A percentile compares a stretch with the other conserved stretches of the same genome.
These are phyloP conservation scores for Metacarcinus magister DNA, from an alignment of 2,888 invertebrate genomes.

Conservation along the genomic window DNA sequence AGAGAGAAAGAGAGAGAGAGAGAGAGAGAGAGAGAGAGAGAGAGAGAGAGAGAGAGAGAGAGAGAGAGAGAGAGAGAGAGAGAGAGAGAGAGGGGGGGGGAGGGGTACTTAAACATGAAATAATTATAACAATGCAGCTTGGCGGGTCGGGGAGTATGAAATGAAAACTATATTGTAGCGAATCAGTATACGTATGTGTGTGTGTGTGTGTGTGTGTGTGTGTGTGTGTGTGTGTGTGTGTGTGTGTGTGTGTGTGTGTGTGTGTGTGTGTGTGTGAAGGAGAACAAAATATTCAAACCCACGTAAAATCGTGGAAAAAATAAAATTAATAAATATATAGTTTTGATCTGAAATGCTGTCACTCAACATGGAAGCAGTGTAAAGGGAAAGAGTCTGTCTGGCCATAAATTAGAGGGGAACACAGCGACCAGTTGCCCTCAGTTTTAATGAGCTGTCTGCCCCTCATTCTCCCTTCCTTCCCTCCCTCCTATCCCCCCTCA, in stretches of 20 bases:
- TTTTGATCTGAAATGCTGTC: background rate
- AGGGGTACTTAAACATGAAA: background rate
- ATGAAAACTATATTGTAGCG: too few species aligned
- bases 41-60: conserved; percentile 26
- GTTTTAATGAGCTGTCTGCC: conserved; percentile 33
- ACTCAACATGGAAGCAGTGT: background rate
- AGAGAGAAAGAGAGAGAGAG: background rate
- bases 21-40: conserved; percentile 50
- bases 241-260: conserved; percentile 2
- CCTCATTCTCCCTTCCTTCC: background rate
- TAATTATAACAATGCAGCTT: background rate
- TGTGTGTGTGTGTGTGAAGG: background rate
- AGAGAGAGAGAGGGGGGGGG: background rate
- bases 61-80: conserved; percentile 26
- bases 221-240: background rate
- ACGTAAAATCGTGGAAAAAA: background rate
- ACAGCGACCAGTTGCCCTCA: conserved; percentile 20
- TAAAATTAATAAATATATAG: background rate
- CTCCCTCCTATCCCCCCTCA: background rate
- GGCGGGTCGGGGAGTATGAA: background rate
- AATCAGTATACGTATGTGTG: background rate
- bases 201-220: background rate
- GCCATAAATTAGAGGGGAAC: conserved; percentile 41
- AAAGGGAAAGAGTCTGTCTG: background rate
- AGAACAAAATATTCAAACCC: background rate